Conservation (phyloP, 2,888 invertebrate species). For the Polietes domitor region DNA sequence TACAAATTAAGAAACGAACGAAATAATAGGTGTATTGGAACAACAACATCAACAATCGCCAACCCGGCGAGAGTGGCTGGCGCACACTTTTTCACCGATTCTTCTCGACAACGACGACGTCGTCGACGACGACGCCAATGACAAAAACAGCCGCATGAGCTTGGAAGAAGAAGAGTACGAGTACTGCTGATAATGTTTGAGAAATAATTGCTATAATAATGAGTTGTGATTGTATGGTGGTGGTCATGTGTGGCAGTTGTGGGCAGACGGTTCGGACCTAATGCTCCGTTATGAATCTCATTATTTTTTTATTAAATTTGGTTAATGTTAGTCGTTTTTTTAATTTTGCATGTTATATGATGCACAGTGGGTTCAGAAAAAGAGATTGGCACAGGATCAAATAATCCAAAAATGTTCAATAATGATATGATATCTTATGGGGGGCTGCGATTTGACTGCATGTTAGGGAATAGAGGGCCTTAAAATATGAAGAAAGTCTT, state of each 20-base stretch:
- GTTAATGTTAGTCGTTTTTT: no score
- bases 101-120: background rate
- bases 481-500: no score
- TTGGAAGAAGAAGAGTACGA: background rate
- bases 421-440: no score
- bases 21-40: background rate
- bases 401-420: no score
- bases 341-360: no score
- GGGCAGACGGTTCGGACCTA: background rate
- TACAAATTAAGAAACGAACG: conserved; percentile 14
- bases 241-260: background rate
- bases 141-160: background rate
- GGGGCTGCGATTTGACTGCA: no score
- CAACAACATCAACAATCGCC: background rate
- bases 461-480: no score
- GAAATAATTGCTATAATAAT: background rate
- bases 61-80: background rate
- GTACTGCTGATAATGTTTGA: background rate
- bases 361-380: no score
- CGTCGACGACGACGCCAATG: background rate
- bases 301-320: conserved; percentile 1
- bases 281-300: conserved; percentile 15
- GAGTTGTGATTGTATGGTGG: background rate
- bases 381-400: no score
- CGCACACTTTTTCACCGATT: background rate